These are phyloP conservation scores for Tetramorium simillimum DNA, from an alignment of 1,140 invertebrate genomes.

Conservation along the genomic window DNA sequence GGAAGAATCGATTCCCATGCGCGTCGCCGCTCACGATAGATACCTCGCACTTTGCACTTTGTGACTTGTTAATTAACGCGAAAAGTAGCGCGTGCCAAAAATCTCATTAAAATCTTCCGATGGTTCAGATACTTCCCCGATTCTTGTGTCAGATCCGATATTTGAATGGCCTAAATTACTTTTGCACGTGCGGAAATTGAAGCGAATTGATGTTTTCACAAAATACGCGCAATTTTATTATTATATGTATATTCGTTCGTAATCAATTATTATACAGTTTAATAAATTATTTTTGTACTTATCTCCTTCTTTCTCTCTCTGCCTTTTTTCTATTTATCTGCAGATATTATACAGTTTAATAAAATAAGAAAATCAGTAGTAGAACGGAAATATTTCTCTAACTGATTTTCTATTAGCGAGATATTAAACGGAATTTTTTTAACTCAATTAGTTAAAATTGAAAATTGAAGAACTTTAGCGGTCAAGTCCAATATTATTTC, in stretches of 20 bases:
- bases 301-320: neutral
- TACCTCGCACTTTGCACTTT: slow-evolving; percentile 1
- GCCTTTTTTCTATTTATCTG: neutral
- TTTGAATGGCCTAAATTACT: neutral
- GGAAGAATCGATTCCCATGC: neutral
- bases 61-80: slow-evolving; percentile 22
- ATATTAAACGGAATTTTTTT: neutral
- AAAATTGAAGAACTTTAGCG: neutral
- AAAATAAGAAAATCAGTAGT: neutral
- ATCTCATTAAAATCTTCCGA: slow-evolving; percentile 41
- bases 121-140: neutral
- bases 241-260: neutral
- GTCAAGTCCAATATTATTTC: neutral
- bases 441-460: neutral
- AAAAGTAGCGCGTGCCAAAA: neutral
- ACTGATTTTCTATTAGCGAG: neutral
- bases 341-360: neutral
- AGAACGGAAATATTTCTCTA: neutral
- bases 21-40: neutral
- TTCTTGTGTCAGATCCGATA: neutral
- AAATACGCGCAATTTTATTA: neutral
- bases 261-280: no score
- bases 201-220: neutral
- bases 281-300: neutral
- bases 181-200: neutral